Conservation (phyloP, 2,888 invertebrate species). For the Yponomeuta plumbellus region DNA sequence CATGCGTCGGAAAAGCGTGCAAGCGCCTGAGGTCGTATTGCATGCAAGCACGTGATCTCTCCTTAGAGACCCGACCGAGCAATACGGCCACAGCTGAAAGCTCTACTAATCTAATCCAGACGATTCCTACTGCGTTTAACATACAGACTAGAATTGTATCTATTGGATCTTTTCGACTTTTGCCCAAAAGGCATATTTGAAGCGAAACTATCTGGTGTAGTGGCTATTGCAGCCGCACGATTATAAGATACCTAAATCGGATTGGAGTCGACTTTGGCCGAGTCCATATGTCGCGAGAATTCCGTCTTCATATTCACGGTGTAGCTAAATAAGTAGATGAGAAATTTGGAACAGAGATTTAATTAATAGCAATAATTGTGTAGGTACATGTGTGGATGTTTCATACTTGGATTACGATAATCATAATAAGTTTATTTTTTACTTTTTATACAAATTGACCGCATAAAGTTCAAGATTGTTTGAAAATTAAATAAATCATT, state of each 20-base stretch:
- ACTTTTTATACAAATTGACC: too few relatives aligned
- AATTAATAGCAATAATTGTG: too few relatives aligned
- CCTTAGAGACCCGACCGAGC: conserved; percentile 27
- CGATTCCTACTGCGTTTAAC: background rate
- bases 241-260: background rate
- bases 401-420: too few relatives aligned
- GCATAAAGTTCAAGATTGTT: too few relatives aligned
- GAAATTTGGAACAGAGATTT: too few relatives aligned
- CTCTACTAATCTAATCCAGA: background rate
- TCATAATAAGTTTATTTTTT: too few relatives aligned
- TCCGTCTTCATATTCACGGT: background rate
- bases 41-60: conserved; percentile 51
- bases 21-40: conserved; percentile 25
- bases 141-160: background rate
- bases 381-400: too few relatives aligned
- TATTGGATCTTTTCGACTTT: background rate
- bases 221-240: background rate
- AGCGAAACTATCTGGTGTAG: conserved; percentile 3
- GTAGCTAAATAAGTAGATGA: background rate
- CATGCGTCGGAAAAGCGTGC: conserved; percentile 15
- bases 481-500: too few relatives aligned
- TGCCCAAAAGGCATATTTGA: conserved; percentile 3
- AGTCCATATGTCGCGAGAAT: background rate
- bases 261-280: background rate
- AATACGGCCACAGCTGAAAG: background rate